Base-by-base conservation (phyloP, 2,797 vertebrate species). In the Tenualosa ilisha region DNA sequence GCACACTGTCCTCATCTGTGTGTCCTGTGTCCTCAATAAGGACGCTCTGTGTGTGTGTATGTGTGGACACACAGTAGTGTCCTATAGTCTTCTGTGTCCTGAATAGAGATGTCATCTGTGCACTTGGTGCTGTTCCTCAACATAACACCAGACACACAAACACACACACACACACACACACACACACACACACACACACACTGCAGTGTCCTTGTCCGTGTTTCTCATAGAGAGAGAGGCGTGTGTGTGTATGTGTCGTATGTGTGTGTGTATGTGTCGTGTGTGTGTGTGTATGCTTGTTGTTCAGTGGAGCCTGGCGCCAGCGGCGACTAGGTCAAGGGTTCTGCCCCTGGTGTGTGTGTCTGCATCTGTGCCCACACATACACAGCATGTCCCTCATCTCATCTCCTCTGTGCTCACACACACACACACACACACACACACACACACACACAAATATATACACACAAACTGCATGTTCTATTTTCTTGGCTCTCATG, bases 291-390 rank as follows among this genome's bases (percentile, higher is more conserved):
- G 56, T 24, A n/a, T 26, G 40, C 37, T 15, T 75, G 68, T 40
- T 75, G 68, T 75, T 75, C 37, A 43, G 68, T 75, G 68, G 31
- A 75, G 68, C 68, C 37, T 75, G 68, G 68, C 31, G 68, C 68
- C 68, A 90, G 79, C 89, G 85, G 75, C 83, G 26, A 83, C 56
- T 75, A 75, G 50, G 31, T 87, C 59, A 6, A 83, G 53, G 50
- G 43, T 82, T 82, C 43, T 20, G 81, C 83, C 2, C 26, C 84
- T 54, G 61, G 84, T 79, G 83, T 72, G 72, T 82, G 56, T 86
- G 82, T 65, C 12, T 83, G 81, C 24, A 3, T n/a, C 17, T 31
- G 15, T 81, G 81, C 13, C 11, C 51, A 53, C 50, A 51, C 50
- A 51, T 6, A 51, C 50, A 9, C 50, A 51, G 31, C 31, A 31